Conservation (phyloP, 1,140 invertebrate genomes). For the Brachionus sp. region DNA sequence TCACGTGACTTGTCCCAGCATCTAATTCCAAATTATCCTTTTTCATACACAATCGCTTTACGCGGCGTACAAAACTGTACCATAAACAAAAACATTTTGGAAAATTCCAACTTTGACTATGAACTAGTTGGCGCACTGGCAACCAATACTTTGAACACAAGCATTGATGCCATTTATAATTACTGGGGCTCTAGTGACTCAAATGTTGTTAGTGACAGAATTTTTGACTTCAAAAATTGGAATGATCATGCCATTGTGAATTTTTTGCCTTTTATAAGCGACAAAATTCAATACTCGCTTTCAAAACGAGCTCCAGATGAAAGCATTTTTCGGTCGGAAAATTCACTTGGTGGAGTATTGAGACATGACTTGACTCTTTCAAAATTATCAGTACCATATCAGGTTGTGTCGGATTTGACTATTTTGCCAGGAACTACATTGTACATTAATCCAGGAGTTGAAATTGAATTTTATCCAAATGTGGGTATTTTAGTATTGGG, state of each 20-base stretch:
- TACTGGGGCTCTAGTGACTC: conserved; percentile 82
- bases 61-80: conserved; percentile 89
- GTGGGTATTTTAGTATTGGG: conserved; percentile 94
- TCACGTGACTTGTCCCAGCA: conserved; percentile 47
- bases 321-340: conserved; percentile 46
- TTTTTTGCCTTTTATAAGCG: conserved; percentile 76
- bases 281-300: conserved; percentile 52
- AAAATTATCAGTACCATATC: conserved; percentile 69
- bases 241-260: conserved; percentile 90
- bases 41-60: conserved; percentile 81
- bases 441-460: conserved; percentile 80
- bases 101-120: conserved; percentile 78
- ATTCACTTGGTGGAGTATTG: conserved; percentile 75
- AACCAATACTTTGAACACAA: conserved; percentile 73
- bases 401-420: conserved; percentile 84
- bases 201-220: conserved; percentile 71
- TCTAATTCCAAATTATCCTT: conserved; percentile 54
- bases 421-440: conserved; percentile 85
- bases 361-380: conserved; percentile 70
- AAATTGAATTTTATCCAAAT: conserved; percentile 89
- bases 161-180: conserved; percentile 82
- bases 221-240: conserved; percentile 99
- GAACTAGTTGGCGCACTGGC: conserved; percentile 78
- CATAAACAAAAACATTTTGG: conserved; percentile 82
- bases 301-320: conserved; percentile 63